A percentile compares a stretch with the other conserved stretches of the same genome.
Evolutionary conservation across 2,113 vertebrate species (phyloP).

Genomic region (Laticauda laticaudata): DNA sequence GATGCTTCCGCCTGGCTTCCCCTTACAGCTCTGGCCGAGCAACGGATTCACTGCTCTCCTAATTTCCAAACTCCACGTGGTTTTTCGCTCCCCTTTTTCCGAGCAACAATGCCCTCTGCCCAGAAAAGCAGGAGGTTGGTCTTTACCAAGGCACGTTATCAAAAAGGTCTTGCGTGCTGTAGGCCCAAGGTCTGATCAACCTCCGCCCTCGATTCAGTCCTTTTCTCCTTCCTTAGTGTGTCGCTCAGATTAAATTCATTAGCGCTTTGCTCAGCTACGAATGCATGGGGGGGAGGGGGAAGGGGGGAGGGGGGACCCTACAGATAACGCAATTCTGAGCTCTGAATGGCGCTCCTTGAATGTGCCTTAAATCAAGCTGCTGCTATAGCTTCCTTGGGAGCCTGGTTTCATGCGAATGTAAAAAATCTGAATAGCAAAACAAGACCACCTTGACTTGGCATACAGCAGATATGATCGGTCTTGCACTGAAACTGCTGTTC

Average conservation of each 20-base stretch:
- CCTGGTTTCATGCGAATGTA: constrained; percentile 58
- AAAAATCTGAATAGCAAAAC: constrained; percentile 69
- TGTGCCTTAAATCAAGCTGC: constrained; percentile 62
- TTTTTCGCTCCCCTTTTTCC: neutral
- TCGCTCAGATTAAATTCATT: constrained; percentile 59
- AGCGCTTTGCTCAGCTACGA: constrained; percentile 49
- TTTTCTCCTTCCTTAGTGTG: constrained; percentile 24
- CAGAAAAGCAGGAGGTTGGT: neutral
- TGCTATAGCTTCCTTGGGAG: constrained; percentile 54
- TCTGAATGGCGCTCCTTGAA: constrained; percentile 58
- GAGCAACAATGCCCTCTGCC: neutral
- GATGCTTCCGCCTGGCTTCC: neutral
- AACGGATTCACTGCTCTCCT: neutral
- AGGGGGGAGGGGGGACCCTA: constrained; percentile 56
- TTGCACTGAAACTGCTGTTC: constrained; percentile 34
- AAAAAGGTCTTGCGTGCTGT: neutral
- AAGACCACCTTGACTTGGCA: constrained; percentile 55
- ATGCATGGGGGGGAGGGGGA: constrained; percentile 50
- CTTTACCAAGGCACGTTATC: constrained; percentile 18
- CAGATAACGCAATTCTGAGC: constrained; percentile 63
- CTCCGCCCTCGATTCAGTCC: constrained; percentile 22
- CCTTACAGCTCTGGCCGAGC: neutral
- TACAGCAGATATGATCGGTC: constrained; percentile 44
- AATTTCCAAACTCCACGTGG: neutral
- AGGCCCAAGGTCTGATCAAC: constrained; percentile 6